Percentiles rank a stretch among this genome's conserved stretches.
These are phyloP conservation scores for Vespertilio murinus DNA, from an alignment of 2,797 vertebrate genomes.

Conservation along the genomic window DNA sequence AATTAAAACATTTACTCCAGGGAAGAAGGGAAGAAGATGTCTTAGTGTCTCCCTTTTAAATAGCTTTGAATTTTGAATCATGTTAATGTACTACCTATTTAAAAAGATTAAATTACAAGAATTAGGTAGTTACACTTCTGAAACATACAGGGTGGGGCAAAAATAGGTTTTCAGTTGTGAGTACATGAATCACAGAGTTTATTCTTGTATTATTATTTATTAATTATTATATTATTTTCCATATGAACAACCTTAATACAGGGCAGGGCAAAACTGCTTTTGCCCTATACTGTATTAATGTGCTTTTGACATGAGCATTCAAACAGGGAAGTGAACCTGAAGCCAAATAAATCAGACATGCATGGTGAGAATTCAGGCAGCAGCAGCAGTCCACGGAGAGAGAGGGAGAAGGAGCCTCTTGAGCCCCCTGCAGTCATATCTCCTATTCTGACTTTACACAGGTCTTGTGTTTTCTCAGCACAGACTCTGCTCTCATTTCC, in stretches of 20 bases:
- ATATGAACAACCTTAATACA: not conserved
- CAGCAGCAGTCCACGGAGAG: not conserved
- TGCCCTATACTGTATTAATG: not conserved
- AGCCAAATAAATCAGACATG: slow-evolving; percentile 23
- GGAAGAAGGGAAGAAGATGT: not conserved
- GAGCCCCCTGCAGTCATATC: not conserved
- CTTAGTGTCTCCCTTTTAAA: not conserved
- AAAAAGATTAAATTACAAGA: slow-evolving; percentile 30
- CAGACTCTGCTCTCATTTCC: not conserved
- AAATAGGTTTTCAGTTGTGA: not conserved
- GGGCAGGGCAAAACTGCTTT: not conserved
- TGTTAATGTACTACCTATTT: not conserved
- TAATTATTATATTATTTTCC: not conserved
- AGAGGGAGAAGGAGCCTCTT: not conserved
- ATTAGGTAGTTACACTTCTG: not conserved
- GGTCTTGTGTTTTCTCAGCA: not conserved
- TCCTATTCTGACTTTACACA: not conserved
- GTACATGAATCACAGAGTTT: not conserved
- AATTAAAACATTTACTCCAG: slow-evolving; percentile 26
- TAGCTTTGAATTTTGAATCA: slow-evolving; percentile 11
- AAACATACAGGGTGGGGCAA: not conserved
- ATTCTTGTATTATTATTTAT: not conserved
- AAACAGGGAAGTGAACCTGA: not conserved
- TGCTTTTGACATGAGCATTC: slow-evolving; percentile 36
- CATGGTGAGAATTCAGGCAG: slow-evolving; percentile 27